Base-by-base conservation (phyloP, 2,888 invertebrate genomes). In the Oligia fasciuncula region DNA sequence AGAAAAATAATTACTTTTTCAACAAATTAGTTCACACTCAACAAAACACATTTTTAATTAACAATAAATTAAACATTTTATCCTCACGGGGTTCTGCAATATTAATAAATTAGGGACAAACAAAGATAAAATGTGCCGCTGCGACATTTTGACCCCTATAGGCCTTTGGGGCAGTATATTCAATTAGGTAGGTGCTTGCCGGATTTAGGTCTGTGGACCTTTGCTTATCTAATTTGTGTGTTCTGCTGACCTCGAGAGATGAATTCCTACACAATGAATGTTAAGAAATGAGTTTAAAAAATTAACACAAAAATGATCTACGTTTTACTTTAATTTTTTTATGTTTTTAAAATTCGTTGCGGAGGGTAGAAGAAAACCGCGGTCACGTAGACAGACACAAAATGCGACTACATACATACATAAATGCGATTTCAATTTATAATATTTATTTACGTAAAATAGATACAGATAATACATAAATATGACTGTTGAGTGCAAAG, bases 141-240 rank as follows among this genome's bases (percentile, higher is more conserved):
- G 81, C 79, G 79, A 80, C 71, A n/a, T 54, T 85, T 68, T 75
- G 77, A 77, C 84, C 82, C 66, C 40, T 46, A 85, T 46, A 85
- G 66, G 62, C 43, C 69, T 70, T 51, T 73, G 81, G 81, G 68
- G 43, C 81, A 80, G 68, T 74, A 79, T 78, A 88, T 88, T 89
- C 86, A 91, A 90, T 91, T 91, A 81, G 54, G 17, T 40, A 51
- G 75, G 80, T 51, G 63, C 67, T 46, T 62, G 87, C 77, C 81
- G 83, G 81, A 88, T 87, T 87, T 87, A 88, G 88, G 77, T 35
- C 75, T 78, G 79, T 73, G 77, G 84, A 87, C 88, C 89, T 87
- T 89, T 84, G 79, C 85, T 89, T 84, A 88, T 87, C 81, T 83
- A 80, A 80, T 86, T 87, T 85, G 74, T 74, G 71, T 66, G 60